Evolutionary conservation across 2,113 vertebrate genomes (phyloP), one percentile per base, ranked within the genome.

Genomic region (Orcinus orca): DNA sequence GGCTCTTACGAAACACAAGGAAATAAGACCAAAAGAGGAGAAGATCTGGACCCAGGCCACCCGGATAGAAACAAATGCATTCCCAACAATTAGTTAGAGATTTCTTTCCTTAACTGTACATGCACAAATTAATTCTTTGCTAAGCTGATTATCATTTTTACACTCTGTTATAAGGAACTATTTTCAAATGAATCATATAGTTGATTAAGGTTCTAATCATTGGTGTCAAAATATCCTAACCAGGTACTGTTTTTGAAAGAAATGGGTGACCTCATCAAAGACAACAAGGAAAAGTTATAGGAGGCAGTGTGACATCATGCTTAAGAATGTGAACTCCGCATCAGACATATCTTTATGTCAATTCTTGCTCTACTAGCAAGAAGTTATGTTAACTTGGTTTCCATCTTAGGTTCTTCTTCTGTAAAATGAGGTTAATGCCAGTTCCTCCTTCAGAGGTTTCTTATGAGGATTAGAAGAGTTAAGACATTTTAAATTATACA

Each of bases 101-200:
- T n/a, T 29, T 8, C 38, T 70, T 76, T 81, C 93, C 81, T 65
- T 95, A 95, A 81, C 41, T 36, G 12, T 33, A 80, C 68, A 47
- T 23, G 29, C 50, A 65, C 84, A 80, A 53, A 95, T 90, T 80
- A 63, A 87, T 71, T 94, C 20, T 90, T 84, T 21, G 11, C 70
- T 84, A 90, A 93, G 80, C 25, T 85, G 81, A 88, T 91, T 36
- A 81, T 92, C 88, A 71, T 65, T 84, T 95, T 67, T 50, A 71
- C 68, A 74, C 76, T 95, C 65, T 92, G 29, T 88, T 84, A 33
- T 68, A 77, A 23, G 38, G 53, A 93, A 81, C 44, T 41, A 67
- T n/a, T 81, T 97, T 84, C 38, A 77, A 63, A 84, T 73, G 83
- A 85, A 90, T 97, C 73, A 74, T 41, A 89, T n/a, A 55, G 80